Evolutionary conservation across 2,113 vertebrate species (phyloP), one percentile per base, ranked within the genome.

Genomic region (Ahaetulla prasina): DNA sequence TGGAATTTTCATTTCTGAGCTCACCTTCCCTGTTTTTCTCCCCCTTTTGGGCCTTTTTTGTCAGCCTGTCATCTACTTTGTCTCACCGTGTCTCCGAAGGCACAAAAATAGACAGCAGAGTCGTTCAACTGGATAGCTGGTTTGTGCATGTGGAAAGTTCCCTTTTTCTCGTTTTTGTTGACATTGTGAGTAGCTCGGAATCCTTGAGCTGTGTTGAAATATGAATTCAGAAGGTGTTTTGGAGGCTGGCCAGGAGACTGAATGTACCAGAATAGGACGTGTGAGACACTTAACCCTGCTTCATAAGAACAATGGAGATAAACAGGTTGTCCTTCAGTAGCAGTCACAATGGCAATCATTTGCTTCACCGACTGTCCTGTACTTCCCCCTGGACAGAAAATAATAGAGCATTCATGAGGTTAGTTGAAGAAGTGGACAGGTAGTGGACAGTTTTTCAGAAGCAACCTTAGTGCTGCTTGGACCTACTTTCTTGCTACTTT

Each of bases 361-460:
- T 96, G 95, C 12, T 30, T 80, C 88, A 95, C 94, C 2, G 91
- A 92, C 60, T 92, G 91, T 87, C 91, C 92, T 45, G 2, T 23
- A 50, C n/a, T 94, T 7, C 4, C 50, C 8, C 30, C 94, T 94
- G 43, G 4, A 47, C 3, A 57, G 80, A 57, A 57, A 16, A 91
- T 47, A 49, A 85, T 8, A 27, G 9, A 30, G 14, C 49, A 91
- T 2, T 12, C 14, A 5, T 25, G 1, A n/a, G 11, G 4, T 86
- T 45, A 57, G 30, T 74, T 52, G 47, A 2, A 4, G 22, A 30
- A 12, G 1, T 63, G 11, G 60, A 63, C 4, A 63, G 2, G 60
- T 57, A 25, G 55, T n/a, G n/a, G n/a, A n/a, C n/a, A n/a, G n/a
- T n/a, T 57, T 25, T 57, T 25, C 23, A 57, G 23, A 27, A 27